Base-by-base conservation (phyloP, 1,140 invertebrate species). In the Dryas iulia region DNA sequence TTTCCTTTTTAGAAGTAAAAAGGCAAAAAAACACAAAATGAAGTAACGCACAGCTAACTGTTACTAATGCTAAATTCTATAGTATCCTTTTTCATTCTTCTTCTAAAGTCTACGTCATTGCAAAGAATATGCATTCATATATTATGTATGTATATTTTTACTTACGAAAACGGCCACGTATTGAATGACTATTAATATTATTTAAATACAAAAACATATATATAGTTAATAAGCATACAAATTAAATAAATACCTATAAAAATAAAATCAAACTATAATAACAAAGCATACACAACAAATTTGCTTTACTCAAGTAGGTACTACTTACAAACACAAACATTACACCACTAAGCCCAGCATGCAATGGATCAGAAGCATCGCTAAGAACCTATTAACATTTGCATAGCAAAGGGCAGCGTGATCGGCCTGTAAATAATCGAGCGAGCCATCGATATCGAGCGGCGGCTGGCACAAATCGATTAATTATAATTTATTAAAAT, bases 381-480 rank as follows among this genome's bases (percentile, higher is more conserved):
- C 52, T 69, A 31, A 57, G 47, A 69, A 53, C 62, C 47, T 61
- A 68, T 68, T 68, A 68, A 68, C 56, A 78, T 78, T 71, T 75
- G 68, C 76, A 78, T 75, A 69, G 58, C 66, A 77, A 75, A 71
- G 70, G 69, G 58, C 59, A 59, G 28, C 64, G 66, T 66, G 76
- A 75, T 68, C 66, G 67, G 75, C 71, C 33, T 69, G 68, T 74
- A 73, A 71, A 73, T 73, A 78, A 74, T 71, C 68, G 25, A 66
- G 59, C 73, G 53, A 66, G 56, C 64, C 66, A 71, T 71, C 73
- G 70, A 70, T 65, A 65, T 57, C 61, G 58, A 60, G 8, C 39
- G 58, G 59, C 64, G 39, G 33, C 54, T 59, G 56, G 47, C 39
- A 28, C 58, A 56, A 67, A 67, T 67, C 58, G 65, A 67, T 67